Percentiles rank a stretch among this genome's conserved stretches.
Conservation (phyloP, 2,797 vertebrate species). For the Cynopterus sphinx region DNA sequence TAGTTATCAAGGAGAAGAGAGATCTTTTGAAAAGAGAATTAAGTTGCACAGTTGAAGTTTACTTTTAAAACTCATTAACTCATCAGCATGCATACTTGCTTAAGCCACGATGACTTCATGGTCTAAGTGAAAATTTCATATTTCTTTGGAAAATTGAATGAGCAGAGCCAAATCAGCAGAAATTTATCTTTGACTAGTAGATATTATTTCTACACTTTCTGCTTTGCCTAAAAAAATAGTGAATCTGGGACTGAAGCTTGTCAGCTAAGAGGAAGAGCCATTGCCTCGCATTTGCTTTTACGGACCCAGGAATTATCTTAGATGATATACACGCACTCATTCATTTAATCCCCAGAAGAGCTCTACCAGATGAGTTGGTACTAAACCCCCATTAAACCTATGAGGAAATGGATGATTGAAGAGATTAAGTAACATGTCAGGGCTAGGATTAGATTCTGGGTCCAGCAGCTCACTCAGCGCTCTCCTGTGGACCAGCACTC, state of each 20-base stretch:
- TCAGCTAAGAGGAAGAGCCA: neutral
- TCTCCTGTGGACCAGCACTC: neutral
- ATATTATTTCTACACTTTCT: slow-evolving; percentile 52
- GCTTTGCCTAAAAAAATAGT: slow-evolving; percentile 60
- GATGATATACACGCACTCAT: neutral
- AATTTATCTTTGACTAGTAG: slow-evolving; percentile 57
- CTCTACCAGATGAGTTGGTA: neutral
- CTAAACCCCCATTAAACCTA: neutral
- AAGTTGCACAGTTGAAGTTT: neutral
- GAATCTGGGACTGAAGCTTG: neutral
- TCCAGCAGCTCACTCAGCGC: neutral
- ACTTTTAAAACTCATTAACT: slow-evolving; percentile 8
- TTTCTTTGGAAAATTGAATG: slow-evolving; percentile 56
- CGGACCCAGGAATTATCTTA: neutral
- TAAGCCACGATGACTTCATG: slow-evolving; percentile 15
- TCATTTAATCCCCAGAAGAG: neutral
- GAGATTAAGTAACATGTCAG: neutral
- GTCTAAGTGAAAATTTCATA: slow-evolving; percentile 27
- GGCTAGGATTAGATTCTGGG: neutral
- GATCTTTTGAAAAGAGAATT: neutral
- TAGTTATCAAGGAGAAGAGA: neutral
- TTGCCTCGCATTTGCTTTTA: neutral
- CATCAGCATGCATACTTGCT: slow-evolving; percentile 32
- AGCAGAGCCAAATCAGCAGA: slow-evolving; percentile 31
- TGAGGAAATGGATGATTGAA: neutral